phyloP scores from a whole-genome alignment of 2,888 invertebrate species.

The Drepanosiphum platanoidis region DNA sequence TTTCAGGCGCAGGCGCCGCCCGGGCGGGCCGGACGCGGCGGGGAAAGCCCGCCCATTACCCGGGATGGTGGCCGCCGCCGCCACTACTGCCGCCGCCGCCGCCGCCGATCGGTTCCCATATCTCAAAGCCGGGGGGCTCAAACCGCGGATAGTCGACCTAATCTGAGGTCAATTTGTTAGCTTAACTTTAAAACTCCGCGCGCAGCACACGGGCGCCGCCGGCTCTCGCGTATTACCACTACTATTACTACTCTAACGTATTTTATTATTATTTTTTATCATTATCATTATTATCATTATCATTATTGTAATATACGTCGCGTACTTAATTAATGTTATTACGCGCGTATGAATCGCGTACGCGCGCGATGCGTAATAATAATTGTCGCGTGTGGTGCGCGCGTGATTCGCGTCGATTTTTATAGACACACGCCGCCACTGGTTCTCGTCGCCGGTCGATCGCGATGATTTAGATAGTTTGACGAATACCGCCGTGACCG shows the following conservation, averaged over 20 bases:
- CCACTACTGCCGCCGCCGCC: constrained; percentile 19
- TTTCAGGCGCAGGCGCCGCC: constrained; percentile 52
- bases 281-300: neutral
- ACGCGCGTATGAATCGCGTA: neutral
- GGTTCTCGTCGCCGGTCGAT: too few relatives aligned
- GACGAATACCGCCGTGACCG: too few relatives aligned
- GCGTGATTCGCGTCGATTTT: neutral
- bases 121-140: constrained; percentile 62
- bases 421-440: too few relatives aligned
- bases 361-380: neutral
- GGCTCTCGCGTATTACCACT: constrained; percentile 1
- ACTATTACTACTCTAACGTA: neutral
- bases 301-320: neutral
- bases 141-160: constrained; percentile 63
- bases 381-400: too few relatives aligned
- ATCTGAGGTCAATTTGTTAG: constrained; percentile 64
- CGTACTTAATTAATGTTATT: neutral
- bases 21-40: constrained; percentile 16
- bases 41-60: constrained; percentile 47
- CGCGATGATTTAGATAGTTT: too few relatives aligned
- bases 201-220: constrained; percentile 30
- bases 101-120: constrained; percentile 48
- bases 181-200: constrained; percentile 60
- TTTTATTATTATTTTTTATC: neutral
- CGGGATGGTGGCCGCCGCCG: constrained; percentile 53